phyloP scores from a whole-genome alignment of 1,140 invertebrate species.

The Drosophila nasuta region DNA sequence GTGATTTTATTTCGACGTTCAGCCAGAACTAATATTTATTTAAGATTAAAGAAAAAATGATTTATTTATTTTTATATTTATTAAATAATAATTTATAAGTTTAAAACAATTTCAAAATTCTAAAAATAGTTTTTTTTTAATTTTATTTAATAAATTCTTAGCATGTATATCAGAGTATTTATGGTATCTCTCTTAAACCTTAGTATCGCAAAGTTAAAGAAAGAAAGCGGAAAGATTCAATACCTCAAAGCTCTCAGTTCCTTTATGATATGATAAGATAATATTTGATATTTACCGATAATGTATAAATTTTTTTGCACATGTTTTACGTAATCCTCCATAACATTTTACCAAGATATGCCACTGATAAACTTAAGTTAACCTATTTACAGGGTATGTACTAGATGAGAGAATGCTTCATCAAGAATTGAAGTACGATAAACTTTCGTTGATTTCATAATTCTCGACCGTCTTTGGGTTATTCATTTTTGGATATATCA shows the following conservation, averaged over 20 bases:
- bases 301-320: neutral
- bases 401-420: neutral
- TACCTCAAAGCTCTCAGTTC: neutral
- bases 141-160: too few species aligned
- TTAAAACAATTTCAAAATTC: neutral
- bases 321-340: neutral
- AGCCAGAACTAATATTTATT: neutral
- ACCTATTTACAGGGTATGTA: conserved; percentile 5
- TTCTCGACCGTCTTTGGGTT: neutral
- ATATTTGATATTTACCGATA: neutral
- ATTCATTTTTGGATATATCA: conserved; percentile 24
- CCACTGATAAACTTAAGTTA: neutral
- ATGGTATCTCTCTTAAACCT: neutral
- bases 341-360: neutral
- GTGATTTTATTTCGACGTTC: neutral
- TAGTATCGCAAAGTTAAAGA: neutral
- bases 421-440: neutral
- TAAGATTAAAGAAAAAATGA: too few species aligned
- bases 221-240: conserved; percentile 2
- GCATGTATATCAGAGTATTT: neutral
- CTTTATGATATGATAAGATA: conserved; percentile 1
- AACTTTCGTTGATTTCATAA: conserved; percentile 11
- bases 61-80: too few species aligned
- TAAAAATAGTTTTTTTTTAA: neutral
- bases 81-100: neutral